These are phyloP conservation scores for Anolis apletophallus DNA, from an alignment of 2,797 vertebrate genomes.

Conservation along the genomic window DNA sequence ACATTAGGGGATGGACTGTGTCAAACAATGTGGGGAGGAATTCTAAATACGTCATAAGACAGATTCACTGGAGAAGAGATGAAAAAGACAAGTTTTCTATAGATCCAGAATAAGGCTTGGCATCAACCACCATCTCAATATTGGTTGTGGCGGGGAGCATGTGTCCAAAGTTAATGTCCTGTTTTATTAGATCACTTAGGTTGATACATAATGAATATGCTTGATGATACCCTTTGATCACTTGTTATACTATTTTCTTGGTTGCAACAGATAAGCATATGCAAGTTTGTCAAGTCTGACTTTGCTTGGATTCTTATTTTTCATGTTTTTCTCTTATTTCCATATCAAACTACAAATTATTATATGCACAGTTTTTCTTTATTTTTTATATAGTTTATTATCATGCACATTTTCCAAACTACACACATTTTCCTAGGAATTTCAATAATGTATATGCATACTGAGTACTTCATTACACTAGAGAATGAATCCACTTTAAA, in stretches of 20 bases:
- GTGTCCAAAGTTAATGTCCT: background rate
- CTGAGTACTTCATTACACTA: too few relatives aligned
- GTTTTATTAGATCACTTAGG: background rate
- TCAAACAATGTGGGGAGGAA: constrained; percentile 21
- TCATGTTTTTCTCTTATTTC: too few relatives aligned
- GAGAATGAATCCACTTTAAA: too few relatives aligned
- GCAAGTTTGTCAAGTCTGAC: too few relatives aligned
- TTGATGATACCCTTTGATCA: background rate
- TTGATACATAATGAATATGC: background rate
- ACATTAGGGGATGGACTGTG: background rate
- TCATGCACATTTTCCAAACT: too few relatives aligned
- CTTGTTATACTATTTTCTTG: background rate
- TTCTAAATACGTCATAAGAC: background rate
- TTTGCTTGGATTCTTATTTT: too few relatives aligned
- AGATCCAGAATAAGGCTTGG: background rate
- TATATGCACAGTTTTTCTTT: too few relatives aligned
- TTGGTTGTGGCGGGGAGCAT: background rate
- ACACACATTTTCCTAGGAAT: too few relatives aligned
- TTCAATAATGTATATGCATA: too few relatives aligned
- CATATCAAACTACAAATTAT: too few relatives aligned
- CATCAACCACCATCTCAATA: background rate
- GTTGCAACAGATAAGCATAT: background rate
- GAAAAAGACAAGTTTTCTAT: background rate
- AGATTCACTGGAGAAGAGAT: background rate
- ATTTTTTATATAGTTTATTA: too few relatives aligned